phyloP scores from a whole-genome alignment of 2,888 invertebrate genomes.

The Xylocampa areola region DNA sequence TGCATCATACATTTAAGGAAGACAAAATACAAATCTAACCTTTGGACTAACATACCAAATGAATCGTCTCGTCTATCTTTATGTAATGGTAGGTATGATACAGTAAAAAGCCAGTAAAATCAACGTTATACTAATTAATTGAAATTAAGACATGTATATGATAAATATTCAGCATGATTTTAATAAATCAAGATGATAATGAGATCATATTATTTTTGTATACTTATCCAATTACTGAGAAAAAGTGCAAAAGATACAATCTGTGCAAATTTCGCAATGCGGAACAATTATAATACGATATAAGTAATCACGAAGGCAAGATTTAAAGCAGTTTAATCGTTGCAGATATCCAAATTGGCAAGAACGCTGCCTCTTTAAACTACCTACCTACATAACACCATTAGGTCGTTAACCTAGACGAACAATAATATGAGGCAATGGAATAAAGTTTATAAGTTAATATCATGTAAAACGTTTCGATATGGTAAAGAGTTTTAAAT shows the following conservation, averaged over 20 bases:
- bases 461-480: conserved; percentile 29
- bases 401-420: conserved; percentile 32
- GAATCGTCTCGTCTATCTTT: neutral
- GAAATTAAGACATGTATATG: conserved; percentile 9
- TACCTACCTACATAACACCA: conserved; percentile 8
- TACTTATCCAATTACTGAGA: conserved; percentile 9
- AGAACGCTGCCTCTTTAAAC: conserved; percentile 25
- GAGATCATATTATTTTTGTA: conserved; percentile 3
- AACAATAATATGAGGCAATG: conserved; percentile 22
- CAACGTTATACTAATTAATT: conserved; percentile 1
- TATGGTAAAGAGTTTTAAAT: conserved; percentile 16
- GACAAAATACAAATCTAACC: conserved; percentile 10
- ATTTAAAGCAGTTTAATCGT: conserved; percentile 18
- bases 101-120: conserved; percentile 12
- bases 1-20: conserved; percentile 24
- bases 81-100: conserved; percentile 11
- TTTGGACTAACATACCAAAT: neutral
- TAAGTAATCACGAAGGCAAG: conserved; percentile 20
- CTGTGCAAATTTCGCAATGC: conserved; percentile 30
- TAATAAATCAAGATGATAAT: conserved; percentile 10
- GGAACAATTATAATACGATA: conserved; percentile 34
- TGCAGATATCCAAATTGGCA: conserved; percentile 35
- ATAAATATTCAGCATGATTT: conserved; percentile 5
- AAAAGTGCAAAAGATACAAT: conserved; percentile 9
- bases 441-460: conserved; percentile 23